A percentile compares a stretch with the other conserved stretches of the same genome.
Conservation (phyloP, 2,113 vertebrate species). For the Apteryx owenii region DNA sequence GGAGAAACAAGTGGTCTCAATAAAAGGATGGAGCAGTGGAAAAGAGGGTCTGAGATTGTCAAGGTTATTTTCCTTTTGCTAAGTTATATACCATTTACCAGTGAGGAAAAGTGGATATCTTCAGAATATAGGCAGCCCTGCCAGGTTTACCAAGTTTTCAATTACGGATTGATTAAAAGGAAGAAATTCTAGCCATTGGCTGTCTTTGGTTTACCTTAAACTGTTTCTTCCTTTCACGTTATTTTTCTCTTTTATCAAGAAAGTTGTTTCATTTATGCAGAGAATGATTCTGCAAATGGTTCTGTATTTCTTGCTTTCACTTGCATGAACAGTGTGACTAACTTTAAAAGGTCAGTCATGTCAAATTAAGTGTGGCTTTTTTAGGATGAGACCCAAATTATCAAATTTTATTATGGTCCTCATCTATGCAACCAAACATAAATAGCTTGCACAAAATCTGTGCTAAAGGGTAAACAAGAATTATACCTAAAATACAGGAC, state of each 20-base stretch:
- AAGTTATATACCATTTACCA: background rate
- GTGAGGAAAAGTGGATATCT: background rate
- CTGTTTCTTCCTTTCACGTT: background rate
- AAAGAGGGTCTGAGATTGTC: background rate
- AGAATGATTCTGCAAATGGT: background rate
- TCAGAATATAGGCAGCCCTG: background rate
- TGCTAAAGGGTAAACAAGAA: background rate
- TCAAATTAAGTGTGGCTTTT: background rate
- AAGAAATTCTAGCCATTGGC: background rate
- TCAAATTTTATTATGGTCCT: background rate
- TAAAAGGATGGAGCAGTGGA: background rate
- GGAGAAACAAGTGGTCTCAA: background rate
- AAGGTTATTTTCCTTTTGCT: background rate
- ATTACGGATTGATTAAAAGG: background rate
- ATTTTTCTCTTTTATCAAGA: background rate
- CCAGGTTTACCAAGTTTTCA: background rate
- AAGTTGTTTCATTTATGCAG: background rate
- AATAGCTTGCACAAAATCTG: background rate
- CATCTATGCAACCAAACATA: background rate
- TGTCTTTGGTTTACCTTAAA: background rate
- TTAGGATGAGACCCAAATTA: background rate
- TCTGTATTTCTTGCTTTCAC: background rate
- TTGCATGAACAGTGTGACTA: background rate
- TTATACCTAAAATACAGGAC: background rate
- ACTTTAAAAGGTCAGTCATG: background rate